Evolutionary conservation across 2,888 invertebrate species (phyloP).

Genomic region (Caenorhabditis doughertyi): DNA sequence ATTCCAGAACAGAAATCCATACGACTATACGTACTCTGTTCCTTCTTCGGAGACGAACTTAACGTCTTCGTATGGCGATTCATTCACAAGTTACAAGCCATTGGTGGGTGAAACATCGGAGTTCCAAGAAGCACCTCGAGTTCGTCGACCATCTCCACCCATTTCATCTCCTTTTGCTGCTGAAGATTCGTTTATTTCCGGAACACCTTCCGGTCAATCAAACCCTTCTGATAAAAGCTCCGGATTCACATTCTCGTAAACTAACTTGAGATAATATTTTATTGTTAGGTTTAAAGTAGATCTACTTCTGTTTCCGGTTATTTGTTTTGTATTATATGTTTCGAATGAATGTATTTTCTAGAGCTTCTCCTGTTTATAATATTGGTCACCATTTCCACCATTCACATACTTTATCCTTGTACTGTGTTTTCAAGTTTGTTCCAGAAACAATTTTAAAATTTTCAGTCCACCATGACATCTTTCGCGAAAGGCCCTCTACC

Average conservation of each 20-base stretch:
- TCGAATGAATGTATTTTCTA: no score
- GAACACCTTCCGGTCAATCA: conserved; percentile 51
- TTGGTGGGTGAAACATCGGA: conserved; percentile 49
- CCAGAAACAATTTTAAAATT: background rate
- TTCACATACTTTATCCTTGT: no score
- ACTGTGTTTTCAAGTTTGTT: background rate
- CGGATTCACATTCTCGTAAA: conserved; percentile 43
- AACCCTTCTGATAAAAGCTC: conserved; percentile 7
- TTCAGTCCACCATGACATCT: conserved; percentile 17
- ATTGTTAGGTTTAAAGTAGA: no score
- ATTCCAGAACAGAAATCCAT: conserved; percentile 25
- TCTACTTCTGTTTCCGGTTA: no score
- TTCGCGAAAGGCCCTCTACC: conserved; percentile 33
- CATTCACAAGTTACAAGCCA: conserved; percentile 50
- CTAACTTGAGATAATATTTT: no score
- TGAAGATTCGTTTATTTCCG: conserved; percentile 52
- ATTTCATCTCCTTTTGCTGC: conserved; percentile 5
- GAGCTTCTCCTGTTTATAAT: no score
- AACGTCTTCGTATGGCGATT: conserved; percentile 23
- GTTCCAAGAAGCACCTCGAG: conserved; percentile 26
- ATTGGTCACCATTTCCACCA: no score
- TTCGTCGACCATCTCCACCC: conserved; percentile 26
- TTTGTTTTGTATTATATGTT: background rate
- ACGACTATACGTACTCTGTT: conserved; percentile 33
- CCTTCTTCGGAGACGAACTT: conserved; percentile 2